A percentile compares a stretch with the other conserved stretches of the same genome.
Evolutionary conservation across 2,888 invertebrate genomes (phyloP).

Genomic region (Xanthia icteritia): DNA sequence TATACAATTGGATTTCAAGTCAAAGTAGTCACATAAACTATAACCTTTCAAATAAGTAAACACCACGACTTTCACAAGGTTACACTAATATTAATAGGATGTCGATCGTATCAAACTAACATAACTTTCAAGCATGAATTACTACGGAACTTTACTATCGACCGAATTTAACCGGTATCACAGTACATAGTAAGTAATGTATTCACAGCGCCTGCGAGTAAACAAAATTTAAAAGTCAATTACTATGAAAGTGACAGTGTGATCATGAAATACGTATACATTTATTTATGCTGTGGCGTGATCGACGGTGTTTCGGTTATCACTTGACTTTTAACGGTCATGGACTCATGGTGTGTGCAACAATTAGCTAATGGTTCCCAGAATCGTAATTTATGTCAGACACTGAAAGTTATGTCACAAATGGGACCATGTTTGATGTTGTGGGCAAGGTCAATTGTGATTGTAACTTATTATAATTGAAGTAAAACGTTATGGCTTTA

Average conservation of each 20-base stretch:
- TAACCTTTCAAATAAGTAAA: constrained; percentile 11
- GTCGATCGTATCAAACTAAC: constrained; percentile 1
- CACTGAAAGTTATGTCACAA: constrained; percentile 27
- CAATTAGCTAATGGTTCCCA: constrained; percentile 48
- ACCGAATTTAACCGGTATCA: background rate
- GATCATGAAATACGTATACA: constrained; percentile 1
- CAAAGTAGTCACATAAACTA: background rate
- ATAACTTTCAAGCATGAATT: constrained; percentile 17
- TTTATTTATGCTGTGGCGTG: constrained; percentile 11
- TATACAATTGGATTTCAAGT: background rate
- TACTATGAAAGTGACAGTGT: constrained; percentile 20
- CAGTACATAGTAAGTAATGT: constrained; percentile 8
- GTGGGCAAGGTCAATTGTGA: constrained; percentile 15
- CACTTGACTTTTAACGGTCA: constrained; percentile 11
- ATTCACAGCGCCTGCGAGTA: constrained; percentile 11
- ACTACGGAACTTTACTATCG: constrained; percentile 8
- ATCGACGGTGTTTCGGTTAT: background rate
- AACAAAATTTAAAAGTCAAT: constrained; percentile 45
- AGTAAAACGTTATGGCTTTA: constrained; percentile 11
- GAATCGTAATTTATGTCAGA: constrained; percentile 24
- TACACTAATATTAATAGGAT: constrained; percentile 18
- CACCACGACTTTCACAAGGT: constrained; percentile 23
- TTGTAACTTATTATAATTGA: constrained; percentile 25
- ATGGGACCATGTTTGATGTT: constrained; percentile 9
- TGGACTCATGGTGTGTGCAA: background rate